phyloP scores from a whole-genome alignment of 2,113 vertebrate species.

The Phaethornis superciliosus region DNA sequence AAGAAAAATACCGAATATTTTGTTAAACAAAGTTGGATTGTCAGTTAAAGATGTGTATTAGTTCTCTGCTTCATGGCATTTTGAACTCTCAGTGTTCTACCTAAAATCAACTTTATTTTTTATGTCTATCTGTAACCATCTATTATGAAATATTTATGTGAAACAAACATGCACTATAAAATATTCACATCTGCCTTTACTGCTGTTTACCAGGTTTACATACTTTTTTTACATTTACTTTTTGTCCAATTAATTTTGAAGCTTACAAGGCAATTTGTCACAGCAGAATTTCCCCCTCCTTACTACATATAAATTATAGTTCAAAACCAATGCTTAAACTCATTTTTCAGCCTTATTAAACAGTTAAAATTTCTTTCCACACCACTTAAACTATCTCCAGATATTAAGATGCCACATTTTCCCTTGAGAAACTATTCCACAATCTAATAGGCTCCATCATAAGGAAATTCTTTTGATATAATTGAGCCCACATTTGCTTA shows the following conservation, averaged over 20 bases:
- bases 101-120: conserved; percentile 7
- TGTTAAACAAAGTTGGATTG: neutral
- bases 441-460: neutral
- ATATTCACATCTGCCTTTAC: neutral
- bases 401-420: conserved; percentile 17
- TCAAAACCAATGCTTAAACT: neutral
- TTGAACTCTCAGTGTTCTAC: neutral
- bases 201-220: neutral
- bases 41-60: neutral
- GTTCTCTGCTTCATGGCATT: neutral
- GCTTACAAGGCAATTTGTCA: neutral
- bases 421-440: conserved; percentile 2
- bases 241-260: neutral
- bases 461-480: conserved; percentile 7
- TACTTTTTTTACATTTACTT: neutral
- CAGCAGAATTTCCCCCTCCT: neutral
- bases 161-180: neutral
- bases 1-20: conserved; percentile 13
- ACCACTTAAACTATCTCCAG: neutral
- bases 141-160: neutral
- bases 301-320: neutral
- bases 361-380: neutral
- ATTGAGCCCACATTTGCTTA: conserved; percentile 16
- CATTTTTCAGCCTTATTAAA: neutral
- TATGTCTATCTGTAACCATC: neutral